Base-by-base conservation (phyloP, 2,888 invertebrate genomes). In the Eilema sororculum region DNA sequence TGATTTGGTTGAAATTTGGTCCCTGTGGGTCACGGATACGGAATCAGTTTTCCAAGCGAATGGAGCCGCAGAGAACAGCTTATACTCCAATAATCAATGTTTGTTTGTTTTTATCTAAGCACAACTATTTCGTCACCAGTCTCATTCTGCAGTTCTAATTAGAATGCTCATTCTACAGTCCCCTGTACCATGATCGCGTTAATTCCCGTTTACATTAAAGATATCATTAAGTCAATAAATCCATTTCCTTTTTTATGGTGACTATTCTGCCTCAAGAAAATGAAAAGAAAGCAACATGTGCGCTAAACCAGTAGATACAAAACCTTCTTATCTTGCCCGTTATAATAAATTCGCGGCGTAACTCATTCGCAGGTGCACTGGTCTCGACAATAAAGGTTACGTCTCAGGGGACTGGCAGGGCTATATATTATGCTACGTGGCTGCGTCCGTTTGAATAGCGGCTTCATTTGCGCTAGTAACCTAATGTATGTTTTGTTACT, bases 331-430 rank as follows among this genome's bases (percentile, higher is more conserved):
- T 81, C 82, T 82, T 62, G n/a, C 68, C 62, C 37, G 68, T 68
- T 66, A 75, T 80, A 73, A 82, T 82, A 80, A 80, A 80, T 82
- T 72, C 80, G 67, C 0, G 52, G 65, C 68, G 78, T 82, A 78
- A 80, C 83, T 80, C 83, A 80, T 80, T 71, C 80, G 78, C 79
- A 80, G 79, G 82, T 80, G 79, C 79, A 82, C 78, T 80, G 78
- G 78, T 82, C 79, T 77, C 69, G 71, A 77, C 82, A 72, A 82
- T 80, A 73, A 67, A 80, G 83, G 80, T 82, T 82, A 72, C 68
- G 73, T 72, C 78, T 75, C 58, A 41, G 30, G 75, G 78, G 78
- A 67, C 71, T 80, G 80, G 71, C 69, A 80, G 73, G 65, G 62
- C 61, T 67, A 80, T 82, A 75, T 58, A 20, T 58, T 28, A 58